phyloP scores from a whole-genome alignment of 1,140 invertebrate species.

The Camponotus floridanus region DNA sequence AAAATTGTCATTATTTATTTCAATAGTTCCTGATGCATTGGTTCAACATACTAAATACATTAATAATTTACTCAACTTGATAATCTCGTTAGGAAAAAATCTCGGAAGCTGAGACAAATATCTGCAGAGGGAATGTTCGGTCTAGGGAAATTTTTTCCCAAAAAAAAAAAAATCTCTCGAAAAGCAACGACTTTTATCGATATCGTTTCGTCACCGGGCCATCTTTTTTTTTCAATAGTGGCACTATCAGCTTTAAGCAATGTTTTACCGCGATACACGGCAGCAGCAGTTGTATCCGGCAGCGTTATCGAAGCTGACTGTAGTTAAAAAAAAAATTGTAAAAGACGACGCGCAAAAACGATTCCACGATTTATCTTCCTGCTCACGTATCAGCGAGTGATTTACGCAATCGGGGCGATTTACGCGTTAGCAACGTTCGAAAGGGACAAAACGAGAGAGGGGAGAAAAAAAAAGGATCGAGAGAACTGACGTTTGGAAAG shows the following conservation, averaged over 20 bases:
- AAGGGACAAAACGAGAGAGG: background rate
- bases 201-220: slow-evolving; percentile 60
- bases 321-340: slow-evolving; percentile 44
- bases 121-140: background rate
- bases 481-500: slow-evolving; percentile 10
- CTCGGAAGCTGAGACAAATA: background rate
- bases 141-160: background rate
- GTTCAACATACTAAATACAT: background rate
- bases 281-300: background rate
- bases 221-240: slow-evolving; percentile 43
- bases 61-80: background rate
- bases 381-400: slow-evolving; percentile 40
- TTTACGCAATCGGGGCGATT: slow-evolving; percentile 23
- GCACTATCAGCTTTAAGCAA: slow-evolving; percentile 41
- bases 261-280: slow-evolving; percentile 29
- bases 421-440: slow-evolving; percentile 17
- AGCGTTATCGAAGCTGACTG: slow-evolving; percentile 19
- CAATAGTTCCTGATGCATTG: background rate
- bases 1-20: background rate
- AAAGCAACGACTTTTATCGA: slow-evolving; percentile 36
- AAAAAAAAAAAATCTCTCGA: background rate
- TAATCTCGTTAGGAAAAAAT: background rate
- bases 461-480: background rate
- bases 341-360: slow-evolving; percentile 36
- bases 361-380: slow-evolving; percentile 45